Evolutionary conservation across 2,888 invertebrate genomes (phyloP), one percentile per base, ranked within the genome.

Genomic region (Synanthedon tipuliformis): DNA sequence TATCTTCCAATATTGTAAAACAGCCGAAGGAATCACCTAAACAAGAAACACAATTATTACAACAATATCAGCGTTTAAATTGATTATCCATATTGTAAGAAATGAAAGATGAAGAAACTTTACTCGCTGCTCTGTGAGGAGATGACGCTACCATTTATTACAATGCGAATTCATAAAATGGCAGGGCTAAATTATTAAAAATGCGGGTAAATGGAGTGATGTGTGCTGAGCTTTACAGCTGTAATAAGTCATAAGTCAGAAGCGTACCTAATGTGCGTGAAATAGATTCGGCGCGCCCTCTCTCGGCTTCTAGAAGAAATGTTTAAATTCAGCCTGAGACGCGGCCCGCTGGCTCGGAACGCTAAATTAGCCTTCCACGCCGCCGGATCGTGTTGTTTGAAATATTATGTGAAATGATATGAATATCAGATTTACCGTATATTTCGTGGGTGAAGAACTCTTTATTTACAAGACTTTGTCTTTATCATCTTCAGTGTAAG

Each of bases 221-320:
- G 74, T 78, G 69, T 75, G 75, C 78, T 81, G 80, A 80, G 75
- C 73, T 82, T 81, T 78, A 82, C 80, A 75, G 79, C 78, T 59
- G 75, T 68, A 76, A 82, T 82, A 81, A 82, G 69, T 83, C 79
- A 81, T 80, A 81, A 81, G 75, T 77, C 76, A 69, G 67, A 63
- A 55, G 64, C 63, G 78, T 81, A 45, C 45, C 45, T 45, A 82
- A 83, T 81, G 76, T 71, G 82, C 82, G 81, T 83, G 78, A 82
- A 84, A 83, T 82, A 82, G 81, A 80, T 78, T 78, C 73, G 57
- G 69, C 65, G 70, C 71, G 69, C 75, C 75, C 76, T 73, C 74
- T 75, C 63, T 61, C 66, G 69, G 68, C 63, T 68, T 68, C 69
- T 70, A 73, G 73, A 74, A 79, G 75, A 75, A 81, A 77, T 78